Evolutionary conservation across 2,888 invertebrate genomes (phyloP).

Genomic region (Ptycholaimellus sp.): DNA sequence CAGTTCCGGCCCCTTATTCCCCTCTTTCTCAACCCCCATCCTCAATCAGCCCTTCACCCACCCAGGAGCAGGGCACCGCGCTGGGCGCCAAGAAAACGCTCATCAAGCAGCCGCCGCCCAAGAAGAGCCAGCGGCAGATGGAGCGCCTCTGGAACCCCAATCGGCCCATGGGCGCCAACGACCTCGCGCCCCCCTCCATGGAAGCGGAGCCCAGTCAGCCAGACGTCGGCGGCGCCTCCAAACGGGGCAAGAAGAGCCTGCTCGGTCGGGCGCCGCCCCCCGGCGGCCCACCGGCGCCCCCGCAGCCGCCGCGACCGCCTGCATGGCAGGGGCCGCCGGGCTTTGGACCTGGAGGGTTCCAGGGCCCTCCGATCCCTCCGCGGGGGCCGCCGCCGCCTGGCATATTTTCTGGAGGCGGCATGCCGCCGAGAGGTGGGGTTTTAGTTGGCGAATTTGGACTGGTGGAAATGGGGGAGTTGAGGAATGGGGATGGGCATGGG

Average conservation of each 20-base stretch:
- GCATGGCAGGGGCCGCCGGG: too few species aligned
- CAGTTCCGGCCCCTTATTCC: slow-evolving; percentile 7
- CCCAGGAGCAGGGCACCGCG: slow-evolving; percentile 3
- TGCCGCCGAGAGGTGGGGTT: too few species aligned
- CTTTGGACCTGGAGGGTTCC: too few species aligned
- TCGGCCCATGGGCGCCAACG: neutral
- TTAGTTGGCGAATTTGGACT: too few species aligned
- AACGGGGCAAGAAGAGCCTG: neutral
- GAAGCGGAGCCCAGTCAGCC: neutral
- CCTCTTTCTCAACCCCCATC: neutral
- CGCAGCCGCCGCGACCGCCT: too few species aligned
- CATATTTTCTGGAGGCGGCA: too few species aligned
- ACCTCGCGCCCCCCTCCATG: neutral
- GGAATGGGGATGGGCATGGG: too few species aligned
- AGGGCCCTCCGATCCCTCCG: too few species aligned
- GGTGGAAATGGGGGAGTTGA: too few species aligned
- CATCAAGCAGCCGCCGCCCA: slow-evolving; percentile 23
- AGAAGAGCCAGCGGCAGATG: slow-evolving; percentile 22
- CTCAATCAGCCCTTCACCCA: neutral
- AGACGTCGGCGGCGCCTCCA: neutral
- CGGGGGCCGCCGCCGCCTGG: too few species aligned
- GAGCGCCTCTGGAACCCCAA: slow-evolving; percentile 22
- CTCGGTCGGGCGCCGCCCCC: neutral
- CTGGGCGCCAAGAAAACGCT: slow-evolving; percentile 15
- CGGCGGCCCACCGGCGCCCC: neutral